Evolutionary conservation across 2,888 invertebrate genomes (phyloP), one percentile per base, ranked within the genome.

Genomic region (Chesias legatella): DNA sequence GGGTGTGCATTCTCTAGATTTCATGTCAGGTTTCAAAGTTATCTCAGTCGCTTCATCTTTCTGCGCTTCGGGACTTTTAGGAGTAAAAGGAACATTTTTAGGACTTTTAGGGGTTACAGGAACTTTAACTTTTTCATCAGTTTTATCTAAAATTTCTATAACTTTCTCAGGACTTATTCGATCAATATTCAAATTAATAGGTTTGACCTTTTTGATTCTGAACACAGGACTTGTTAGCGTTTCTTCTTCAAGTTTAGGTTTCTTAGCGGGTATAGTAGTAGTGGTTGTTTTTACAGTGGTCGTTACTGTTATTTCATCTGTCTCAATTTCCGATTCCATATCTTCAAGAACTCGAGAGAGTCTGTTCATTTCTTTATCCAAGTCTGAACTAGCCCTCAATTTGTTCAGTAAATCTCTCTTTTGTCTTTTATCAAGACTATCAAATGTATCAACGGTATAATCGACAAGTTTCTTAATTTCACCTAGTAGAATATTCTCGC

Each of bases 301-400:
- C n/a, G 61, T 73, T 1, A 69, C 58, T 22, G 64, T 67, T 1
- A 68, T 53, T 32, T 61, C 48, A 41, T 48, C 53, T 0, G 63
- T 57, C 26, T 75, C 71, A 8, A 67, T 53, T 48, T 83, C 79
- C 1, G 71, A 69, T 30, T 85, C 79, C 10, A 89, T 51, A 51
- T 82, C 74, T 26, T 83, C 85, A n/a, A 89, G 71, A 0, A 88
- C 80, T 53, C 78, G 79, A 0, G 85, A 84, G 1, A 88, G 43
- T 7, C 85, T 62, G 27, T 84, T 84, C 86, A 89, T 88, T 67
- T 88, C 88, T 6, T 58, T 66, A 47, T 88, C 88, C 37, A 89
- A 63, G 50, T 82, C 82, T 1, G 72, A 66, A n/a, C 63, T 75
- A 0, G 76, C 82, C 48, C 69, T 78, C 17, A 79, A 37, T 48